Evolutionary conservation across 2,888 invertebrate species (phyloP), one percentile per base, ranked within the genome.

Genomic region (Drosophila maculinotata): DNA sequence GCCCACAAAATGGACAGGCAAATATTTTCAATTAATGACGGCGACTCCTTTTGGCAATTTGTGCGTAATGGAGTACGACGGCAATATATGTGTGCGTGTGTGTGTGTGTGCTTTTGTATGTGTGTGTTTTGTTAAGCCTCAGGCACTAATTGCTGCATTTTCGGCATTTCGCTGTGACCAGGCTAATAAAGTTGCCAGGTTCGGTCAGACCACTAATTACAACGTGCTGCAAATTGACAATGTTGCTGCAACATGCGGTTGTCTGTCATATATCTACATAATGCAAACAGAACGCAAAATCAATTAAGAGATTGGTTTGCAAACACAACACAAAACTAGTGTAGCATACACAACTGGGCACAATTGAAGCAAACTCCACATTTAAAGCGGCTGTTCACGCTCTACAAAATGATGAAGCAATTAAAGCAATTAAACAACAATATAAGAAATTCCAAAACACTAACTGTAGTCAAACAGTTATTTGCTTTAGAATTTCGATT

Each of bases 101-200:
- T 8, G 15, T 25, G 9, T 12, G 23, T 6, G 15, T 6, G 33
- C 15, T 41, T 49, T 31, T 38, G 49, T 12, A 15, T 23, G 28
- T 9, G 57, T 62, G 51, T 75, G 76, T 69, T 69, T 58, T 52
- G 65, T 76, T 74, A 67, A 70, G 80, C 87, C 81, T 87, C 81
- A 71, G 74, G 76, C 74, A 70, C 86, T 83, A 87, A 87, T 87
- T 83, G 82, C 77, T 53, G 65, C 65, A 76, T 73, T 73, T 76
- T 73, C 36, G 70, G 53, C 49, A 48, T 48, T 52, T 48, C 45
- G 12, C 42, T 12, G 30, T 20, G 33, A 48, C 36, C 51, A 23
- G 76, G 70, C 76, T 65, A 73, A 76, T 69, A 73, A 70, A 64
- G 76, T 65, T 73, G 59, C 49, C 53, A 28, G 54, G 51, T 38